Evolutionary conservation across 1,140 invertebrate species (phyloP).

Genomic region (Globodera rostochiensis): DNA sequence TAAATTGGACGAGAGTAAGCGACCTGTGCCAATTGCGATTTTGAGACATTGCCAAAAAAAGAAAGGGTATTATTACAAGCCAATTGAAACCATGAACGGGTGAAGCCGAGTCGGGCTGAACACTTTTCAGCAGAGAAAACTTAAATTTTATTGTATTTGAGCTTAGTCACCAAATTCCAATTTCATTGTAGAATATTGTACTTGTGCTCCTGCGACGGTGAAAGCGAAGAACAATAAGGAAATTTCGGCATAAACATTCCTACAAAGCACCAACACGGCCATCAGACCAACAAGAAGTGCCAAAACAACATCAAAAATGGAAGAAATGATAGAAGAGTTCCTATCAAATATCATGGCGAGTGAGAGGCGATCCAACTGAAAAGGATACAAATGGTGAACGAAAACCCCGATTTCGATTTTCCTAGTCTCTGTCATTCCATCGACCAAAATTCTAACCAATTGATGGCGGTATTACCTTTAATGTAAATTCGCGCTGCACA

Average conservation of each 20-base stretch:
- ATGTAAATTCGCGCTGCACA: background rate
- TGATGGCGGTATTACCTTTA: background rate
- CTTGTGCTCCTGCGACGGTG: constrained; percentile 79
- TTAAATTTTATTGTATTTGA: constrained; percentile 72
- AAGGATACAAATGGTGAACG: too few relatives aligned
- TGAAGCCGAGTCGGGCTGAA: constrained; percentile 95
- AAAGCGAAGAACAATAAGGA: constrained; percentile 92
- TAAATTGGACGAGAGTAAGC: constrained; percentile 90
- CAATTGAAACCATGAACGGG: constrained; percentile 93
- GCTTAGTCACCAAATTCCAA: constrained; percentile 24
- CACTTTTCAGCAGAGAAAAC: constrained; percentile 95
- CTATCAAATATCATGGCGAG: constrained; percentile 86
- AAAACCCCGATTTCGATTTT: background rate
- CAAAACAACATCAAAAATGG: constrained; percentile 80
- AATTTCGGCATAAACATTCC: constrained; percentile 86
- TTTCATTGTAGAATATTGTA: constrained; percentile 22
- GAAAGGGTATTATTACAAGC: constrained; percentile 71
- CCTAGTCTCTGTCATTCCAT: background rate
- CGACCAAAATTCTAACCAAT: too few relatives aligned
- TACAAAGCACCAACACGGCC: constrained; percentile 80
- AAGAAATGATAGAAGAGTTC: constrained; percentile 82
- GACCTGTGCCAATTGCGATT: constrained; percentile 6
- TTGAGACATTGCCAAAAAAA: too few relatives aligned
- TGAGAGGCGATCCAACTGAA: constrained; percentile 72
- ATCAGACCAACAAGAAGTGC: constrained; percentile 83